Evolutionary conservation across 2,797 vertebrate species (phyloP).

Genomic region (Tarsius wallacei): DNA sequence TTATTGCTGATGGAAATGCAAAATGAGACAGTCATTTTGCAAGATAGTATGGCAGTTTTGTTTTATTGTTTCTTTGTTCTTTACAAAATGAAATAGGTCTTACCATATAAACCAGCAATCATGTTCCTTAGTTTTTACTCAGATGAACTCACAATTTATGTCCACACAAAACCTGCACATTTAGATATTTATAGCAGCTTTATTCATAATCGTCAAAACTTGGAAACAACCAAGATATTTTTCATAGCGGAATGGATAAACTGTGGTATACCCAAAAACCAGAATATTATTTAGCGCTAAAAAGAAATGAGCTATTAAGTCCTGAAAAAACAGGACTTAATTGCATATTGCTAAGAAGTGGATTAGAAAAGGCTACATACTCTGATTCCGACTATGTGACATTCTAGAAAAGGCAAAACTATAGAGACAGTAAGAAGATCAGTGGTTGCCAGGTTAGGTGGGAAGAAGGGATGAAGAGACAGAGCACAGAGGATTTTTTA

Average conservation of each 20-base stretch:
- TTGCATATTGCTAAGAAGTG: neutral
- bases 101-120: neutral
- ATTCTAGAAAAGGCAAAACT: neutral
- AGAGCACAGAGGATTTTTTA: neutral
- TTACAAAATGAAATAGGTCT: slow-evolving; percentile 23
- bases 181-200: neutral
- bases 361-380: neutral
- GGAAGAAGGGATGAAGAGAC: neutral
- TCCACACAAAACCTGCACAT: neutral
- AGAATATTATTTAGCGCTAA: neutral
- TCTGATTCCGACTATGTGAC: neutral
- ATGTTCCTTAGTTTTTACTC: neutral
- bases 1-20: neutral
- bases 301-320: neutral
- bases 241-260: neutral
- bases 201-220: neutral
- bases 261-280: neutral
- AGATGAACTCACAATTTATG: slow-evolving; percentile 46
- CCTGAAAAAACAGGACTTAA: neutral
- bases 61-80: neutral
- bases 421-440: neutral
- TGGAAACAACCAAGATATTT: slow-evolving; percentile 14
- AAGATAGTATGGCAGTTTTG: neutral
- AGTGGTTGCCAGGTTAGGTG: neutral
- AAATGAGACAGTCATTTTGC: neutral